Evolutionary conservation across 2,797 vertebrate species (phyloP), one percentile per base, ranked within the genome.

Genomic region (Furcifer pardalis): DNA sequence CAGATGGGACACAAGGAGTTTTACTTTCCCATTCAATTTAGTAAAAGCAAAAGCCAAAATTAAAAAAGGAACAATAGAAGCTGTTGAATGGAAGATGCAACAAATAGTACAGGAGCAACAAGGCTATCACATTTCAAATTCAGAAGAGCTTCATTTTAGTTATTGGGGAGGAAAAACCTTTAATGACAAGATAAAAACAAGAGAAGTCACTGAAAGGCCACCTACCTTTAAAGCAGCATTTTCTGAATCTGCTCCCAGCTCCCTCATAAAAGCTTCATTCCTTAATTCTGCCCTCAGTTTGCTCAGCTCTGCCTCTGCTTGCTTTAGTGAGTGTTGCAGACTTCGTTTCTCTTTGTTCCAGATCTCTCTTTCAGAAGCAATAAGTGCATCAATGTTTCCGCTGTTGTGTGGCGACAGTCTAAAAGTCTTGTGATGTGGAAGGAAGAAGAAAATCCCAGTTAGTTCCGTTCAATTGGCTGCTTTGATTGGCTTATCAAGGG

Each of bases 141-240:
- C 21, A 59, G 49, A 79, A 49, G 17, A 62, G 79, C 72, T 63
- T 19, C 7, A 35, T 9, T 25, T 42, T 37, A 42, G 21, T 25
- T 19, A 89, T 86, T 13, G 68, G 35, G 72, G 85, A 32, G 66
- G 37, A 6, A 4, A 42, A 87, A 88, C 15, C 0, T 69, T 40
- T 37, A 42, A 42, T 71, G 35, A 71, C 37, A 71, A 71, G 42
- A 40, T 23, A 25, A n/a, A n/a, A n/a, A n/a, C n/a, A n/a, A 40
- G 46, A 7, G 6, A n/a, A 0, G 7, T 7, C 74, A 71, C 77
- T 10, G 66, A 79, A 63, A 30, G 4, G 30, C n/a, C 37, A 79
- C 94, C 56, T 90, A 99, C 99, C 97, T 98, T 98, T 66, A 99
- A 91, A n/a, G 96, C 84, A 25, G 94, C 90, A 30, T 96, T 97